Conservation (phyloP, 2,113 vertebrate genomes). For the Delphinapterus leucas region DNA sequence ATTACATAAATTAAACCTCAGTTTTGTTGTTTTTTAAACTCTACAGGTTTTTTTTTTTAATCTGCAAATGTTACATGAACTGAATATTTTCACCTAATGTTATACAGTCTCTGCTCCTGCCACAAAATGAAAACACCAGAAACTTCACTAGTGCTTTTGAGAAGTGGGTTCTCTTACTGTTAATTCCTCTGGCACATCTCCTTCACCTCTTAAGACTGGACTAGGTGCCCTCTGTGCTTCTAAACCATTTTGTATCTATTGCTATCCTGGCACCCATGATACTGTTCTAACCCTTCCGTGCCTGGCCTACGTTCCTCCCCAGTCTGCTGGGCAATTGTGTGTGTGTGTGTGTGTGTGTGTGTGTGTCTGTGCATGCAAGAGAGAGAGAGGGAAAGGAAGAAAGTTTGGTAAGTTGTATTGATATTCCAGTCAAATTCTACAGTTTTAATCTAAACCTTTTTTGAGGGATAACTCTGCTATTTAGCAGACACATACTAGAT, state of each 20-base stretch:
- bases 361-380: accelerated
- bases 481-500: neutral
- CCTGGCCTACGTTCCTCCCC: neutral
- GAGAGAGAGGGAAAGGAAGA: neutral
- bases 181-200: neutral
- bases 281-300: accelerated
- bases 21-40: neutral
- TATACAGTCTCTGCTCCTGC: neutral
- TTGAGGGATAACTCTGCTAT: neutral
- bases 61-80: constrained; percentile 65
- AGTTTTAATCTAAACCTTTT: neutral
- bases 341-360: neutral
- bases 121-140: neutral
- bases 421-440: neutral
- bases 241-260: neutral
- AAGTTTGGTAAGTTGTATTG: accelerated
- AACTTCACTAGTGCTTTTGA: neutral
- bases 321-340: neutral
- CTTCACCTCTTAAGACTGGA: no score
- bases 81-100: constrained; percentile 61
- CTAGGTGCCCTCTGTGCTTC: neutral
- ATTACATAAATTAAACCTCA: constrained; percentile 27
- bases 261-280: accelerated
- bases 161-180: neutral
- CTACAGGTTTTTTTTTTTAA: constrained; percentile 55